Evolutionary conservation across 2,888 invertebrate species (phyloP), one percentile per base, ranked within the genome.

Genomic region (Parnassius smintheus): DNA sequence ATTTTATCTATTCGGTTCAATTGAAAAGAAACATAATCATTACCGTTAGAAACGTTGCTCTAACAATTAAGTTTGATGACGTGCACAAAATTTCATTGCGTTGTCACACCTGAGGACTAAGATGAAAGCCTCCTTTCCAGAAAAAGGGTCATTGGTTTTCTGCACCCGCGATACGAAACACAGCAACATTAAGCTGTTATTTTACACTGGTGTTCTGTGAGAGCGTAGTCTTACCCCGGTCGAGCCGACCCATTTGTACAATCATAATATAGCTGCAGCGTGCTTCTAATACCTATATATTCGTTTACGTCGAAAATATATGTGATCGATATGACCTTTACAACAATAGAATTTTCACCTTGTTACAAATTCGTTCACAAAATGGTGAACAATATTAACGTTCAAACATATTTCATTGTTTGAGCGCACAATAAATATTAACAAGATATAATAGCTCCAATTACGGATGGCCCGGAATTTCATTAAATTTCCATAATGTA

Each of bases 381-480:
- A 75, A 68, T 69, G 57, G 55, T 18, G 59, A 66, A 78, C 78
- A 81, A 80, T 7, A 85, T 83, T 82, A 82, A 78, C 76, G 75
- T 68, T 70, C 70, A 69, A 72, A 70, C 72, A 70, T 73, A 77
- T 75, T 74, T 75, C 76, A 82, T 87, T 87, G 85, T 86, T 80
- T 75, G 77, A 70, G 67, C 70, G 54, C 67, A 86, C 86, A 87
- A 88, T 88, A 82, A 86, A 78, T 80, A 80, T 80, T 86, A 88
- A 88, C 85, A 76, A 86, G 79, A 76, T 77, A 76, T 85, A 85
- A 87, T 85, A 73, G 81, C 73, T 68, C 74, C 82, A 83, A 86
- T 88, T 87, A 85, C 72, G 72, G 66, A 64, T 56, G 66, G 70
- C 69, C 70, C 62, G 83, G 84, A 85, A 87, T 88, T 88, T 87